Percentiles rank a stretch among this genome's conserved stretches.
Conservation (phyloP, 2,797 vertebrate genomes). For the Bufotes viridis region DNA sequence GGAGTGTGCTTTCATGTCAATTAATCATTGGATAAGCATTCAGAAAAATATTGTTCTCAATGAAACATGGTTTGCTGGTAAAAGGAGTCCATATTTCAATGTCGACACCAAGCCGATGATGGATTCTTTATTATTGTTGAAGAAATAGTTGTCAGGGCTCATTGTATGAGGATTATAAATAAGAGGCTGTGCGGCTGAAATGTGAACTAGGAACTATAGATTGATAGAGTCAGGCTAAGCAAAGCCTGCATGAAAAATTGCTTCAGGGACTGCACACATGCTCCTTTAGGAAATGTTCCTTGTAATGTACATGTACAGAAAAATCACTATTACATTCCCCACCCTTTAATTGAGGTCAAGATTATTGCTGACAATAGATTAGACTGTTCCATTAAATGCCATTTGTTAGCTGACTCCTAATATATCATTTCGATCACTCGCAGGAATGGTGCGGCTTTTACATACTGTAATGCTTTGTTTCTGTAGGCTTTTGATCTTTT, state of each 20-base stretch:
- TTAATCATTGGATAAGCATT: conserved; percentile 15
- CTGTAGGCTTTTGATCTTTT: background rate
- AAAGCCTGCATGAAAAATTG: conserved; percentile 44
- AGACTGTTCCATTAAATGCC: conserved; percentile 45
- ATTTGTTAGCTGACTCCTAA: conserved; percentile 53
- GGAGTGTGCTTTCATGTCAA: background rate
- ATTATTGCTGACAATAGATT: conserved; percentile 56
- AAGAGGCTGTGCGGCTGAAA: conserved; percentile 56
- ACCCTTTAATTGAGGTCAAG: conserved; percentile 58
- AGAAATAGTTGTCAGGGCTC: conserved; percentile 50
- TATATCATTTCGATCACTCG: conserved; percentile 21
- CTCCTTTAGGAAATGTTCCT: conserved; percentile 48
- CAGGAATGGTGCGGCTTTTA: background rate
- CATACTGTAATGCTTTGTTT: background rate
- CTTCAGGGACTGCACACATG: conserved; percentile 13
- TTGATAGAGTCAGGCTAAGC: conserved; percentile 46
- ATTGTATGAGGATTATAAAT: conserved; percentile 57
- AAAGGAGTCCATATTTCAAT: conserved; percentile 50
- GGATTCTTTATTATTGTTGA: conserved; percentile 57
- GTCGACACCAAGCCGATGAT: conserved; percentile 39
- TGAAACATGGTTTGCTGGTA: conserved; percentile 39
- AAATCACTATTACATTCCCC: conserved; percentile 53
- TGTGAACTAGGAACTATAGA: conserved; percentile 43
- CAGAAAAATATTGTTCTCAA: conserved; percentile 36
- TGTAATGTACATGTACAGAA: conserved; percentile 28